Evolutionary conservation across 2,888 invertebrate genomes (phyloP).

Genomic region (Stenchaetothrips biformis): DNA sequence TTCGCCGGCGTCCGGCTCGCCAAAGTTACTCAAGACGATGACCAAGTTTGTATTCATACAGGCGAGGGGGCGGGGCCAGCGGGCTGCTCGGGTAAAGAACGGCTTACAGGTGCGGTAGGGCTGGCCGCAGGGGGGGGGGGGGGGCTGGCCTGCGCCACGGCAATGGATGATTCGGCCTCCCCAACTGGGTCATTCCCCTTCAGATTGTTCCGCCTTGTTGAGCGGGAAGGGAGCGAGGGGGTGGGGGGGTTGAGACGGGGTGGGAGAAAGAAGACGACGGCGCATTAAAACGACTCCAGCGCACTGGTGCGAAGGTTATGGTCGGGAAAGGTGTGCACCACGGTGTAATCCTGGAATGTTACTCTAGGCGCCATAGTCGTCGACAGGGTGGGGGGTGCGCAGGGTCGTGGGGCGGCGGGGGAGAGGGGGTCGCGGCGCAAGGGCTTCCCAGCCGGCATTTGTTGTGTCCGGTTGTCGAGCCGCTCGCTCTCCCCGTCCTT

Average conservation of each 20-base stretch:
- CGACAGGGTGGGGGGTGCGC: neutral
- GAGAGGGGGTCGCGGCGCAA: neutral
- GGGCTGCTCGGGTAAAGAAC: too few relatives aligned
- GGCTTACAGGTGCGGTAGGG: neutral
- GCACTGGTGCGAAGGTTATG: too few relatives aligned
- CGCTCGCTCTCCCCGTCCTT: too few relatives aligned
- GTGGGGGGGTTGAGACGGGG: neutral
- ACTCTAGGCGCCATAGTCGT: too few relatives aligned
- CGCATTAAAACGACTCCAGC: too few relatives aligned
- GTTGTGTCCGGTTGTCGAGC: neutral
- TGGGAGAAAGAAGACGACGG: neutral
- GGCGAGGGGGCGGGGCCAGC: too few relatives aligned
- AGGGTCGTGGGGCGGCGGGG: neutral
- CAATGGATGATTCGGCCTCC: neutral
- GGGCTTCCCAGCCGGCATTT: neutral
- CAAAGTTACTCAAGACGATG: too few relatives aligned
- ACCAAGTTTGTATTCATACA: too few relatives aligned
- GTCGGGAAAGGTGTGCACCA: too few relatives aligned
- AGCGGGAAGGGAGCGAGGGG: neutral
- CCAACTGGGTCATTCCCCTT: conserved; percentile 22
- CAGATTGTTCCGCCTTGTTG: conserved; percentile 24
- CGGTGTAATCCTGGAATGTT: too few relatives aligned
- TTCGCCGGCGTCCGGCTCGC: too few relatives aligned
- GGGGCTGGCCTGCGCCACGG: neutral
- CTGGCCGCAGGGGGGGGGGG: neutral